phyloP scores from a whole-genome alignment of 2,113 vertebrate species.

The Toxotes chatareus region DNA sequence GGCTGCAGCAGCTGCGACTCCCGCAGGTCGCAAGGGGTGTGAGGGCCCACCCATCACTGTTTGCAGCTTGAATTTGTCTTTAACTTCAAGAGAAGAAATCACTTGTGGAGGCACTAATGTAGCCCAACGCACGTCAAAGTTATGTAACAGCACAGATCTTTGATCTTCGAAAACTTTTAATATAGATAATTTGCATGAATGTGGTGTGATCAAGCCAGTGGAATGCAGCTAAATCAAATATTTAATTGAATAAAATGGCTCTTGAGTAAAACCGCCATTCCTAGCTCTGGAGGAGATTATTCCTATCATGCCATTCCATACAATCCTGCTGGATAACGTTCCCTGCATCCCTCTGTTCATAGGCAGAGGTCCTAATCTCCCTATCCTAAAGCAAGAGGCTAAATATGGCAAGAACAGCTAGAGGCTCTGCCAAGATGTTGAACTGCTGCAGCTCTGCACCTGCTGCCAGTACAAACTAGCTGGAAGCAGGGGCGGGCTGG shows the following conservation, averaged over 20 bases:
- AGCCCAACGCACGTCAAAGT: slow-evolving; percentile 1
- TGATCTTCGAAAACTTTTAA: slow-evolving; percentile 1
- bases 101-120: background rate
- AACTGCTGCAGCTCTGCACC: slow-evolving; percentile 74
- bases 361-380: slow-evolving; percentile 70
- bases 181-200: slow-evolving; percentile 20
- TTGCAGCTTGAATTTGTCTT: too few species aligned
- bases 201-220: slow-evolving; percentile 7
- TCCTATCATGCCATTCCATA: slow-evolving; percentile 72
- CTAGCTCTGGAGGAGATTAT: slow-evolving; percentile 36
- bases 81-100: slow-evolving; percentile 24
- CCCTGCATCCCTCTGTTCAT: slow-evolving; percentile 56
- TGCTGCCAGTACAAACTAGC: slow-evolving; percentile 70
- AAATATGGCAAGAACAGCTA: slow-evolving; percentile 71
- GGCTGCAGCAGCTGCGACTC: too few species aligned
- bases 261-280: slow-evolving; percentile 21
- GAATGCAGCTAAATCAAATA: slow-evolving; percentile 8
- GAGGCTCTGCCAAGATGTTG: slow-evolving; percentile 77
- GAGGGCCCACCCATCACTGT: too few species aligned
- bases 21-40: too few species aligned
- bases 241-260: slow-evolving; percentile 29
- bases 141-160: slow-evolving; percentile 22
- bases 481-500: too few species aligned
- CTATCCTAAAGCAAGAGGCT: slow-evolving; percentile 60
- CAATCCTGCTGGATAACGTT: slow-evolving; percentile 73